Conservation (phyloP, 2,113 vertebrate genomes). For the Chaetodon trifascialis region DNA sequence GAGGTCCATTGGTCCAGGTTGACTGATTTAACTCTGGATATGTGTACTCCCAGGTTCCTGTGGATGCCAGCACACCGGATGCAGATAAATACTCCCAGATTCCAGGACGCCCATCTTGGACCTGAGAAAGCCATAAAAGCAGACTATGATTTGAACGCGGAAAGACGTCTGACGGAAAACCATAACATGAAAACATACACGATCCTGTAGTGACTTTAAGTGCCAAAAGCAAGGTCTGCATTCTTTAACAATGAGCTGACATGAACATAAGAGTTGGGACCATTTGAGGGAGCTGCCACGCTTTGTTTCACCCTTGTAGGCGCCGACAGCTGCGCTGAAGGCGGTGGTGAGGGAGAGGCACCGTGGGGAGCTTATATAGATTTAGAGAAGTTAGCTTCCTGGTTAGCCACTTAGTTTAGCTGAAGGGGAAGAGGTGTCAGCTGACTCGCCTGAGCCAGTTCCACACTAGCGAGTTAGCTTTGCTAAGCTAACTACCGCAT, state of each 20-base stretch:
- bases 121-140: constrained; percentile 79
- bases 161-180: background rate
- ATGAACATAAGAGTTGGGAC: background rate
- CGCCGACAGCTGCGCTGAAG: background rate
- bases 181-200: background rate
- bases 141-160: background rate
- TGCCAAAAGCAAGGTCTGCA: background rate
- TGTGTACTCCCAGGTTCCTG: constrained; percentile 98
- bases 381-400: constrained; percentile 71
- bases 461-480: constrained; percentile 41
- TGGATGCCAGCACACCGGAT: constrained; percentile 99
- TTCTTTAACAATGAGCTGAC: constrained; percentile 18
- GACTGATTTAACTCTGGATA: constrained; percentile 99
- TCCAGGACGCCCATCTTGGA: constrained; percentile 99
- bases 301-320: background rate
- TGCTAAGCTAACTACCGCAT: constrained; percentile 31
- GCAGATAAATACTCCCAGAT: constrained; percentile 98
- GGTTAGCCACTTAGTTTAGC: constrained; percentile 75
- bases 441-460: constrained; percentile 64
- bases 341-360: background rate
- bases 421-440: constrained; percentile 67
- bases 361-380: constrained; percentile 16
- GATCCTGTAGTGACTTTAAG: constrained; percentile 12
- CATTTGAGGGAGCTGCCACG: background rate
- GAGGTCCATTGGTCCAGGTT: constrained; percentile 99